Evolutionary conservation across 2,888 invertebrate genomes (phyloP).

Genomic region (Endomychus coccineus): DNA sequence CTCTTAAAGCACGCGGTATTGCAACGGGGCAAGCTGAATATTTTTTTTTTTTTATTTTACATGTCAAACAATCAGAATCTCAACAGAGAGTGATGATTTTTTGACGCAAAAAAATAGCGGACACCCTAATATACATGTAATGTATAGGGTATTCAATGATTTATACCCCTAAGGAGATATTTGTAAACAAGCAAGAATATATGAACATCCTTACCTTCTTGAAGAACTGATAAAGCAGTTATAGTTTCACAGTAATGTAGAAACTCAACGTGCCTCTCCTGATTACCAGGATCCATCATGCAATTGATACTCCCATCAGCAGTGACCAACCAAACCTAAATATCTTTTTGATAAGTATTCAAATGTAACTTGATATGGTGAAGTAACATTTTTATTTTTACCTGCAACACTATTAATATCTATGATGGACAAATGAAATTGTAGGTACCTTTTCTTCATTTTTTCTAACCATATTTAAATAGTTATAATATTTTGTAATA

Average conservation of each 20-base stretch:
- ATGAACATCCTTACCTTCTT: constrained; percentile 27
- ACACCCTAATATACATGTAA: no score
- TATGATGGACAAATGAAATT: no score
- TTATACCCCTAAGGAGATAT: constrained; percentile 1
- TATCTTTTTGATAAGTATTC: no score
- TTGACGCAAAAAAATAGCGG: no score
- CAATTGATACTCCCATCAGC: constrained; percentile 95
- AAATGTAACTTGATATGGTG: no score
- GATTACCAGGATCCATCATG: constrained; percentile 73
- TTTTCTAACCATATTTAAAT: constrained; percentile 52
- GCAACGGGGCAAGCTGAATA: no score
- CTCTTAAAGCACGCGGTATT: no score
- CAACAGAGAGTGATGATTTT: no score
- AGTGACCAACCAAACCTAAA: constrained; percentile 64
- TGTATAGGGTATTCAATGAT: no score
- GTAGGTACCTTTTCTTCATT: constrained; percentile 29
- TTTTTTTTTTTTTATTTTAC: constrained; percentile 6
- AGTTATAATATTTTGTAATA: constrained; percentile 63
- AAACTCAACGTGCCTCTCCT: constrained; percentile 70
- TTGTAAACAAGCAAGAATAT: neutral
- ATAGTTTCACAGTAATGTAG: constrained; percentile 80
- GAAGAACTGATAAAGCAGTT: constrained; percentile 64
- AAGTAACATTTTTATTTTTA: no score
- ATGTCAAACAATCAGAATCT: neutral
- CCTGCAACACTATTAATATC: no score